Percentiles rank a stretch among this genome's conserved stretches.
These are phyloP conservation scores for Gnathonemus longibarbis DNA, from an alignment of 2,113 vertebrate genomes.

Conservation along the genomic window DNA sequence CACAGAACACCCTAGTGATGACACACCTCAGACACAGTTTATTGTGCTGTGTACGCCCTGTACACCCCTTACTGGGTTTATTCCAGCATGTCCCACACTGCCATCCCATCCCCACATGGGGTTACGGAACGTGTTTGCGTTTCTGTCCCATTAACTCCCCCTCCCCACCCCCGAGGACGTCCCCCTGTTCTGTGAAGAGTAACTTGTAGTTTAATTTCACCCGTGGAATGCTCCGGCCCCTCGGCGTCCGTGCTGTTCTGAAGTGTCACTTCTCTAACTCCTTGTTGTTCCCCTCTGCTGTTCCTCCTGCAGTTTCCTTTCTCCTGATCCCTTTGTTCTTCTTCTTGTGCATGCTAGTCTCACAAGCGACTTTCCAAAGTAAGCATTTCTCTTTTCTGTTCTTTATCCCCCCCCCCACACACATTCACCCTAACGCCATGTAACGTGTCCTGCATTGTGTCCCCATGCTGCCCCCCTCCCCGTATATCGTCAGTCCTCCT, in stretches of 20 bases:
- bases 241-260: conserved; percentile 20
- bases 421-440: conserved; percentile 26
- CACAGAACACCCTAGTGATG: neutral
- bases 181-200: neutral
- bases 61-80: neutral
- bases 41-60: neutral
- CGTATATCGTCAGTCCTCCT: neutral
- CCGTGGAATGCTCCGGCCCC: neutral
- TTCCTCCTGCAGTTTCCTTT: conserved; percentile 43
- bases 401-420: conserved; percentile 29
- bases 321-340: conserved; percentile 73
- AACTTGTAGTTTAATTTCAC: neutral
- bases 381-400: conserved; percentile 84
- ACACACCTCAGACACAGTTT: neutral
- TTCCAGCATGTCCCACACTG: neutral
- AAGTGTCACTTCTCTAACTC: conserved; percentile 18
- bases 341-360: conserved; percentile 85
- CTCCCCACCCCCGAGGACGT: neutral
- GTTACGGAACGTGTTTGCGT: neutral
- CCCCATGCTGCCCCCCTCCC: conserved; percentile 16
- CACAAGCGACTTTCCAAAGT: conserved; percentile 99
- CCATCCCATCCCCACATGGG: neutral
- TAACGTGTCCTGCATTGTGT: conserved; percentile 41
- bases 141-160: neutral
- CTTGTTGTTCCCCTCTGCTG: conserved; percentile 45